These are phyloP conservation scores for Talpa occidentalis DNA, from an alignment of 2,113 vertebrate species.

Conservation along the genomic window DNA sequence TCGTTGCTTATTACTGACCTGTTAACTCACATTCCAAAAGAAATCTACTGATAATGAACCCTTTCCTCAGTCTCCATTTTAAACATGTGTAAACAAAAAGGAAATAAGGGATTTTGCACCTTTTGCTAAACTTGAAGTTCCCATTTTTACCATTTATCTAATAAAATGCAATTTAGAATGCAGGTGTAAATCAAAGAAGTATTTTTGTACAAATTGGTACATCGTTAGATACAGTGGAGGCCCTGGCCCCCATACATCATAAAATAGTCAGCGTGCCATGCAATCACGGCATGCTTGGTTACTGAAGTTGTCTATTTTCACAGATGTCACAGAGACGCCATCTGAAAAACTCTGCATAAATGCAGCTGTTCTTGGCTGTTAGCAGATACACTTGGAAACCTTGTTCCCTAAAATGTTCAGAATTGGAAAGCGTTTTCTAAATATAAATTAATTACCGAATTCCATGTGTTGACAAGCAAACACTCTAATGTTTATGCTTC, in stretches of 20 bases:
- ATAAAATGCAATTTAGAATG: neutral
- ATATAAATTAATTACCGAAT: slow-evolving; percentile 73
- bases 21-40: neutral
- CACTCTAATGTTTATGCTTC: slow-evolving; percentile 66
- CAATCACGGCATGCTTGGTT: neutral
- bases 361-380: slow-evolving; percentile 66
- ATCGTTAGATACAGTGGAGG: neutral
- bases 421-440: slow-evolving; percentile 56
- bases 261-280: neutral
- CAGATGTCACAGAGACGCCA: slow-evolving; percentile 55
- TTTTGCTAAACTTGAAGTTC: neutral
- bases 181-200: neutral
- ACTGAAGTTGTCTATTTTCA: slow-evolving; percentile 52
- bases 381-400: slow-evolving; percentile 48
- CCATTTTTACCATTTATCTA: neutral
- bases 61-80: neutral
- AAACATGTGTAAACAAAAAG: slow-evolving; percentile 4
- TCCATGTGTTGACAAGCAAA: slow-evolving; percentile 78
- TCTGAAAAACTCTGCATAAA: neutral
- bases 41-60: neutral
- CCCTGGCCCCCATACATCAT: neutral
- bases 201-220: neutral
- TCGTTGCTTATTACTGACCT: neutral
- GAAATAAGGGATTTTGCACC: neutral
- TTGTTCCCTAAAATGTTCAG: slow-evolving; percentile 13